Percentiles rank a stretch among this genome's conserved stretches.
phyloP scores from a whole-genome alignment of 2,113 vertebrate species.

The Phocoena sinus region DNA sequence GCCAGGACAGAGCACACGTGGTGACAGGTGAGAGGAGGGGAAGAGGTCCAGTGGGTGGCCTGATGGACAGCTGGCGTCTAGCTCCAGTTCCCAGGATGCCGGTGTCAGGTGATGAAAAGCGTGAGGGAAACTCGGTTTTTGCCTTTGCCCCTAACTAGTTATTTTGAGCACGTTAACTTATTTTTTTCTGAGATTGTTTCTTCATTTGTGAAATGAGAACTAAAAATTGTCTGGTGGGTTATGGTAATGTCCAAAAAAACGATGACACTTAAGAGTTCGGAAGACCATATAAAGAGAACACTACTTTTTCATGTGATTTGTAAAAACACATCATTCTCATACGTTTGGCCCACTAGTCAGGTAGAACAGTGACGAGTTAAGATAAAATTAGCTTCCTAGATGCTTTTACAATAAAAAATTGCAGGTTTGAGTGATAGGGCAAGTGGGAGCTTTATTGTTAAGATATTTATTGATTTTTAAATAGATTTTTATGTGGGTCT shows the following conservation, averaged over 20 bases:
- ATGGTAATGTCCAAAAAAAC: background rate
- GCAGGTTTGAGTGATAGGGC: background rate
- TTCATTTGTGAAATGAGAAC: background rate
- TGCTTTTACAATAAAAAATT: background rate
- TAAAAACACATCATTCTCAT: background rate
- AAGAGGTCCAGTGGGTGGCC: fast-evolving
- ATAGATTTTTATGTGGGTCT: background rate
- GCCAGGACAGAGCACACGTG: background rate
- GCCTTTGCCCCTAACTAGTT: background rate
- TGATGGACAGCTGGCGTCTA: fast-evolving
- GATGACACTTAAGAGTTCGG: background rate
- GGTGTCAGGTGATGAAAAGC: fast-evolving
- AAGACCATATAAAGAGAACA: background rate
- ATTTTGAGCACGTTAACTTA: background rate
- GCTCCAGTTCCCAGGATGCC: no score
- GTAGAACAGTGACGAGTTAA: background rate
- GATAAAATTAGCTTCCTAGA: background rate
- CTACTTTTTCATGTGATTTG: fast-evolving
- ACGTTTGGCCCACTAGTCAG: fast-evolving
- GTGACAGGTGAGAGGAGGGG: fast-evolving
- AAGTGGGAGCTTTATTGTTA: background rate
- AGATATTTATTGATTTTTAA: background rate
- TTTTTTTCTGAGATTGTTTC: background rate
- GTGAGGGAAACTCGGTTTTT: fast-evolving
- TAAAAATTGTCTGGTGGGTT: background rate